Evolutionary conservation across 2,888 invertebrate genomes (phyloP).

Genomic region (Tenthredo scrophulariae): DNA sequence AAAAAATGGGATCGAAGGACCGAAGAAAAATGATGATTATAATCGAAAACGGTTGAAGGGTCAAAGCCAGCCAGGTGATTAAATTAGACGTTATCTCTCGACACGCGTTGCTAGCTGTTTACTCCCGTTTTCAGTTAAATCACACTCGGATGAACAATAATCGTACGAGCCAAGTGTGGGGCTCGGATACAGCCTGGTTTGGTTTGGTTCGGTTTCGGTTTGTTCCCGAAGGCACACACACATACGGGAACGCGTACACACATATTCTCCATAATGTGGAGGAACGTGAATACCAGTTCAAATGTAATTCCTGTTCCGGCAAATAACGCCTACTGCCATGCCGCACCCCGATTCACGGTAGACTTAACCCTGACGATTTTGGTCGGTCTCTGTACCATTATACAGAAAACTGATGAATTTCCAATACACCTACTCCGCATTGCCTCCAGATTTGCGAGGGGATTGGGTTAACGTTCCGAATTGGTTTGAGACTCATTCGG

Average conservation of each 20-base stretch:
- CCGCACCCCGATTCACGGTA: constrained; percentile 29
- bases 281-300: constrained; percentile 28
- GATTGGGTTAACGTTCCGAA: no score
- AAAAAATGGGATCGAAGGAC: background rate
- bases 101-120: constrained; percentile 13
- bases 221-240: background rate
- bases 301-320: constrained; percentile 46
- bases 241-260: background rate
- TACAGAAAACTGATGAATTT: constrained; percentile 22
- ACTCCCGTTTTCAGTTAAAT: constrained; percentile 19
- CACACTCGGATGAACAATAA: constrained; percentile 34
- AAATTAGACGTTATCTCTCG: constrained; percentile 15
- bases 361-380: constrained; percentile 36
- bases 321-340: constrained; percentile 19
- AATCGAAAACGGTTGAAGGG: background rate
- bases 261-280: background rate
- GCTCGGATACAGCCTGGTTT: background rate
- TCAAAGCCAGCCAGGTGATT: background rate
- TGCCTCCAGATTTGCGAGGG: background rate
- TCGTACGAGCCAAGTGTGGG: constrained; percentile 19
- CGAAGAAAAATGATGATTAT: background rate
- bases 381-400: background rate
- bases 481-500: no score
- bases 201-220: background rate
- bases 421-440: background rate